Evolutionary conservation across 1,140 invertebrate species (phyloP), one percentile per base, ranked within the genome.

Genomic region (Cardiocondyla obscurior): DNA sequence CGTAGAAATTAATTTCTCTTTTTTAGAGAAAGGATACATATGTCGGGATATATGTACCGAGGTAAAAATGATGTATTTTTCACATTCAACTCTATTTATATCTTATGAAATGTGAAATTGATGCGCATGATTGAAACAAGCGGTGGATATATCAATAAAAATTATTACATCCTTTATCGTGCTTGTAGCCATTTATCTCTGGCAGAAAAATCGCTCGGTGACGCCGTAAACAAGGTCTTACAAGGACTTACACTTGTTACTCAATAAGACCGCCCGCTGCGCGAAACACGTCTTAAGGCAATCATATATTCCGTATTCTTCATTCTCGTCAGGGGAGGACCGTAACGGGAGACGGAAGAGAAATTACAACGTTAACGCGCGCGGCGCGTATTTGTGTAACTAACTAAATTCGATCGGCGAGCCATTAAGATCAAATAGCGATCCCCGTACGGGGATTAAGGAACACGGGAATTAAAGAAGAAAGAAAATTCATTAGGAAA

Each of bases 1-100:
- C 46, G 64, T 60, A 60, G 72, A 51, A 49, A 64, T 76, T 64
- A 30, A 76, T 39, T 51, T 76, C 16, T 10, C n/a, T n/a, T n/a
- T n/a, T n/a, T n/a, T n/a, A n/a, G n/a, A n/a, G n/a, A n/a, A n/a
- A n/a, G n/a, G n/a, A n/a, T n/a, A n/a, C n/a, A n/a, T n/a, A n/a
- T n/a, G n/a, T n/a, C n/a, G n/a, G n/a, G n/a, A n/a, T n/a, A n/a
- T n/a, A n/a, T n/a, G n/a, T n/a, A n/a, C n/a, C n/a, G n/a, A n/a
- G n/a, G n/a, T n/a, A n/a, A n/a, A n/a, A n/a, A n/a, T n/a, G n/a
- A n/a, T n/a, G n/a, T n/a, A n/a, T n/a, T n/a, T n/a, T n/a, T n/a
- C n/a, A n/a, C n/a, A n/a, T n/a, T n/a, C n/a, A n/a, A n/a, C n/a
- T n/a, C n/a, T n/a, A n/a, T n/a, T n/a, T n/a, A n/a, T n/a, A 49